Conservation (phyloP, 2,113 vertebrate species). For the Ptychochromis oligacanthus region DNA sequence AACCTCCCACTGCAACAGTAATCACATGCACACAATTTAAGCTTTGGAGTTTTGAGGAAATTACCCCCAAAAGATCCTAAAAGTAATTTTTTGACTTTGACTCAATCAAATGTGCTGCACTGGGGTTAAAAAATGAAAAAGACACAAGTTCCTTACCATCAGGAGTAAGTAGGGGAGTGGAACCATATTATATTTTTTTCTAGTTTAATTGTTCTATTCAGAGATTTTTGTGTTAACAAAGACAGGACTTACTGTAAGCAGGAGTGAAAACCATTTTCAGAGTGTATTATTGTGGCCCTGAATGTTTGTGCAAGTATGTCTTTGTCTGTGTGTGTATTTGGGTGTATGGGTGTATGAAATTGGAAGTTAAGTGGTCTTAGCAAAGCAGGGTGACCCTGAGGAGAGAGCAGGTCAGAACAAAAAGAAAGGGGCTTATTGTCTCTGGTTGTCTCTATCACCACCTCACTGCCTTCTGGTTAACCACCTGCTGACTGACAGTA, state of each 20-base stretch:
- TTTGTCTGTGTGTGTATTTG: conserved; percentile 26
- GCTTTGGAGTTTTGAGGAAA: not conserved
- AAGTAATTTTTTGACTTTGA: not conserved
- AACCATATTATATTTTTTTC: not conserved
- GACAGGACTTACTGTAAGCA: not conserved
- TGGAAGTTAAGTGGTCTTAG: conserved; percentile 59
- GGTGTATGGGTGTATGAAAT: conserved; percentile 25
- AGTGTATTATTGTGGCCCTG: conserved; percentile 1
- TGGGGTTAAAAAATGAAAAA: not conserved
- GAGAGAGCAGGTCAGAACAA: conserved; percentile 38
- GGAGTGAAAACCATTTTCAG: not conserved
- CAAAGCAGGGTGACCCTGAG: conserved; percentile 46
- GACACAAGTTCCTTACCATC: not conserved
- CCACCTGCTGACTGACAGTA: conserved; percentile 47
- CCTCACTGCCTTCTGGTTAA: conserved; percentile 46
- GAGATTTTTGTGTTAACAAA: conserved; percentile 4
- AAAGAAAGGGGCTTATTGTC: conserved; percentile 60
- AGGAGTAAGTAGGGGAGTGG: not conserved
- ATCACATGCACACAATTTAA: too few species aligned
- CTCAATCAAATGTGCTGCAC: not conserved
- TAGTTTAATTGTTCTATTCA: not conserved
- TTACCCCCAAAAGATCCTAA: not conserved
- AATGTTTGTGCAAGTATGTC: conserved; percentile 25
- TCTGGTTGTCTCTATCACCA: conserved; percentile 39
- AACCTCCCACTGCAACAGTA: too few species aligned